Evolutionary conservation across 2,888 invertebrate species (phyloP).

Genomic region (Acleris laterana): DNA sequence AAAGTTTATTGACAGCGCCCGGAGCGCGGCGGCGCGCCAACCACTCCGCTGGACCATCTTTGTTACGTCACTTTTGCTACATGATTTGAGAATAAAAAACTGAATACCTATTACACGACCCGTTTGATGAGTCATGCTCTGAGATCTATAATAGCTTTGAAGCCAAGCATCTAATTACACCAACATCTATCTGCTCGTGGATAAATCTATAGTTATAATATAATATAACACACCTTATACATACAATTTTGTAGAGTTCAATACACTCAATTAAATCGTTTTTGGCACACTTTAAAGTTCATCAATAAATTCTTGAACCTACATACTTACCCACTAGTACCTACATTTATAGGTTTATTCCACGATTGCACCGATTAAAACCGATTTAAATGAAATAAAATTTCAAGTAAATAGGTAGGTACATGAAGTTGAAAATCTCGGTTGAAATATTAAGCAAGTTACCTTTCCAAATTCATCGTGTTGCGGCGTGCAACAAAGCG

Average conservation of each 20-base stretch:
- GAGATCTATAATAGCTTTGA: slow-evolving; percentile 21
- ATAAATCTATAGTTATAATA: not conserved
- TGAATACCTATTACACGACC: slow-evolving; percentile 66
- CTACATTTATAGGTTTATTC: too few relatives aligned
- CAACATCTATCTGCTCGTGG: not conserved
- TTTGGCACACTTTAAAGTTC: too few relatives aligned
- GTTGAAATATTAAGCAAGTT: slow-evolving; percentile 14
- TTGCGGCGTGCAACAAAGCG: slow-evolving; percentile 27
- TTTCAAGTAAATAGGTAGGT: too few relatives aligned
- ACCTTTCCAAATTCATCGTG: slow-evolving; percentile 20
- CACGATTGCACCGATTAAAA: too few relatives aligned
- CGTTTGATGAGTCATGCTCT: slow-evolving; percentile 49
- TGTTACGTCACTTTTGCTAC: slow-evolving; percentile 68
- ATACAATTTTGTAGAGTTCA: slow-evolving; percentile 11
- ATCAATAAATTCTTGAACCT: not conserved
- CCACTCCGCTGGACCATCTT: slow-evolving; percentile 58
- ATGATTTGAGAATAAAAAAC: slow-evolving; percentile 56
- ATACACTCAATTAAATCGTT: slow-evolving; percentile 8
- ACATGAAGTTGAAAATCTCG: too few relatives aligned
- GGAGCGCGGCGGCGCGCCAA: slow-evolving; percentile 57
- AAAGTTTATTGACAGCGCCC: slow-evolving; percentile 82
- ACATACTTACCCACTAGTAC: not conserved
- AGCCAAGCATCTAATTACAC: slow-evolving; percentile 11
- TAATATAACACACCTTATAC: not conserved
- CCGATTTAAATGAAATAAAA: too few relatives aligned